A percentile compares a stretch with the other conserved stretches of the same genome.
Evolutionary conservation across 2,888 invertebrate genomes (phyloP).

Genomic region (Rambutsinella grinnellia): DNA sequence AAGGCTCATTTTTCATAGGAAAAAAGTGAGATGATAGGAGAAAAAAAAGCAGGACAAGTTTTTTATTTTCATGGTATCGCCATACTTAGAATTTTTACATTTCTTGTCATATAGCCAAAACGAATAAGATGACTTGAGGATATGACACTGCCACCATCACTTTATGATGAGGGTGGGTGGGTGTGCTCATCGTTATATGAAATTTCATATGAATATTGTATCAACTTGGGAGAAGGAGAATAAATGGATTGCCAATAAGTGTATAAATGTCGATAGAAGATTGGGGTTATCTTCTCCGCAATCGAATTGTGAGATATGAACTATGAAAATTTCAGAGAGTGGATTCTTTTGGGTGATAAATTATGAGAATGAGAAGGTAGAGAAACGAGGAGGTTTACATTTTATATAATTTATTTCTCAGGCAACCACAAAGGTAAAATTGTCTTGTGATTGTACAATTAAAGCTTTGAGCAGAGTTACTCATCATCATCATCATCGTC

Average conservation of each 20-base stretch:
- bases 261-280: too few relatives aligned
- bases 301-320: too few relatives aligned
- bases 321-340: too few relatives aligned
- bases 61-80: background rate
- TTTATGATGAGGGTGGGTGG: background rate
- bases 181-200: slow-evolving; percentile 5
- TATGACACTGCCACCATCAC: background rate
- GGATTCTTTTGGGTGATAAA: too few relatives aligned
- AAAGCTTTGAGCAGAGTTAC: too few relatives aligned
- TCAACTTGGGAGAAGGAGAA: slow-evolving; percentile 2
- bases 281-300: too few relatives aligned
- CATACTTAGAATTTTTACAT: background rate
- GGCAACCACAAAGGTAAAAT: too few relatives aligned
- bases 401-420: too few relatives aligned
- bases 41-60: background rate
- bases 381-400: too few relatives aligned
- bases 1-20: slow-evolving; percentile 3
- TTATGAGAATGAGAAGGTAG: too few relatives aligned
- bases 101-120: background rate
- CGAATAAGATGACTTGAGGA: background rate
- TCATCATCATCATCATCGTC: too few relatives aligned
- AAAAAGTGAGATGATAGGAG: background rate
- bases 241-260: background rate
- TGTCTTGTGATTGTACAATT: too few relatives aligned
- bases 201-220: slow-evolving; percentile 32